A percentile compares a stretch with the other conserved stretches of the same genome.
Conservation (phyloP, 2,113 vertebrate species). For the Dicaeum eximium region DNA sequence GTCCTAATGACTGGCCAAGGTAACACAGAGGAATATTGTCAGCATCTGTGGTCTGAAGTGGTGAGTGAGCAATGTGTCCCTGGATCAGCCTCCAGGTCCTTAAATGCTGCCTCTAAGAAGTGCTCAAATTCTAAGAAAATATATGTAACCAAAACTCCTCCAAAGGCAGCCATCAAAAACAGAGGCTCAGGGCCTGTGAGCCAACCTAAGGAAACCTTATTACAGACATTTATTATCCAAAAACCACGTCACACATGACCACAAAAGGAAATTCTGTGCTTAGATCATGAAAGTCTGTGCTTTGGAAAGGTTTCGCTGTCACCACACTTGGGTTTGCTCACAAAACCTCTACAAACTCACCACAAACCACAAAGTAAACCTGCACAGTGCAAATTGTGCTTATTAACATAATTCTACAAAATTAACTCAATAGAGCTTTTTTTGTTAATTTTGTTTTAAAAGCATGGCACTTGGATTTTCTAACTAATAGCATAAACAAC, state of each 20-base stretch:
- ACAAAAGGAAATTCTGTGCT: slow-evolving; percentile 75
- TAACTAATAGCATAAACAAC: slow-evolving; percentile 54
- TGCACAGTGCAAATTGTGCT: slow-evolving; percentile 48
- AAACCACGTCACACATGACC: slow-evolving; percentile 60
- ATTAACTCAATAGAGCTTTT: slow-evolving; percentile 59
- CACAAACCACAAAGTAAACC: slow-evolving; percentile 77
- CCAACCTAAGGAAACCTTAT: slow-evolving; percentile 63
- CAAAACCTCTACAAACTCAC: slow-evolving; percentile 72
- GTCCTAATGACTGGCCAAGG: neutral
- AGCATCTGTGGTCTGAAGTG: neutral
- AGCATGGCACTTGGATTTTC: slow-evolving; percentile 57
- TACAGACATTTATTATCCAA: slow-evolving; percentile 69
- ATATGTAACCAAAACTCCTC: slow-evolving; percentile 14
- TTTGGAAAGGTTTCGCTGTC: slow-evolving; percentile 61
- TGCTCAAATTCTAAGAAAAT: slow-evolving; percentile 34
- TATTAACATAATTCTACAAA: slow-evolving; percentile 70
- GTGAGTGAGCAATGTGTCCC: neutral
- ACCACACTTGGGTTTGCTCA: slow-evolving; percentile 67
- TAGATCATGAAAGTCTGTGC: slow-evolving; percentile 48
- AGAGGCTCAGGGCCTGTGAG: slow-evolving; percentile 6
- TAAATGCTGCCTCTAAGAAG: slow-evolving; percentile 4
- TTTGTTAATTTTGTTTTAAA: slow-evolving; percentile 38
- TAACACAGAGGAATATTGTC: neutral
- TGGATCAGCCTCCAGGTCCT: neutral
- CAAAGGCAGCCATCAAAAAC: slow-evolving; percentile 45